Conservation (phyloP, 2,797 vertebrate genomes). For the Mico argentatus region DNA sequence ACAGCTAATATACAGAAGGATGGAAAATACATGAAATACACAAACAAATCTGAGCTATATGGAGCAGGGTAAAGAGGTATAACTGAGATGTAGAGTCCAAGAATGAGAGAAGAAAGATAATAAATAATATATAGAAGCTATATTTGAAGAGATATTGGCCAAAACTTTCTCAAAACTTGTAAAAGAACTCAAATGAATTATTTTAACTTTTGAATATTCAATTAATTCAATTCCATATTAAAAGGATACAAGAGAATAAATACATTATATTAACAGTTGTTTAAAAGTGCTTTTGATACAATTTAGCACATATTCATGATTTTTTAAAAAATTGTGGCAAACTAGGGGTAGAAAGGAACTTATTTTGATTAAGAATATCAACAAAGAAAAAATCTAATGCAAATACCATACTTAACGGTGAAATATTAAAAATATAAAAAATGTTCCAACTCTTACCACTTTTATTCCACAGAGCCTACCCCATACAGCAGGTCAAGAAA, state of each 20-base stretch:
- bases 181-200: not conserved
- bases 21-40: not conserved
- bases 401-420: not conserved
- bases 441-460: not conserved
- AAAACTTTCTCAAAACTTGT: not conserved
- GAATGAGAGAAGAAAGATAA: not conserved
- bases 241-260: not conserved
- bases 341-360: not conserved
- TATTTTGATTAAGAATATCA: not conserved
- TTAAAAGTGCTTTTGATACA: not conserved
- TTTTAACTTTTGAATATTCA: not conserved
- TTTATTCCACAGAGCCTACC: not conserved
- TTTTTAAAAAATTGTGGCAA: not conserved
- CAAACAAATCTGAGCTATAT: not conserved
- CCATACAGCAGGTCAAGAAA: not conserved
- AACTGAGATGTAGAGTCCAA: not conserved
- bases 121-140: not conserved
- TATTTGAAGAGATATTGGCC: not conserved
- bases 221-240: not conserved
- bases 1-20: not conserved
- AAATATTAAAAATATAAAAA: not conserved
- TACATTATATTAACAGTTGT: not conserved
- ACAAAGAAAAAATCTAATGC: not conserved
- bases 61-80: not conserved
- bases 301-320: not conserved